Percentiles rank a stretch among this genome's conserved stretches.
phyloP scores from a whole-genome alignment of 1,140 invertebrate species.

The Bombus impatiens region DNA sequence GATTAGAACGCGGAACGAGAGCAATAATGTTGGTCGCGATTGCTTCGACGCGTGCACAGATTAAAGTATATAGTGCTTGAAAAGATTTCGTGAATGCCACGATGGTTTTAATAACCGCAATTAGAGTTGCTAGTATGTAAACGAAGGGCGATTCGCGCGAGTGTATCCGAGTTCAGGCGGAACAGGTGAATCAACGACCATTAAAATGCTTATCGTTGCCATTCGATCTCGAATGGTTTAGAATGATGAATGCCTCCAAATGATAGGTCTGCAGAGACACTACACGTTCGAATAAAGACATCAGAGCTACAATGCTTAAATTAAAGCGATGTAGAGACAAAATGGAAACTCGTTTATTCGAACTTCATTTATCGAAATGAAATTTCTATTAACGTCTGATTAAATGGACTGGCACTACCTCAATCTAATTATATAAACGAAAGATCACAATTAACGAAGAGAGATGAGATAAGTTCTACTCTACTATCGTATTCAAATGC shows the following conservation, averaged over 20 bases:
- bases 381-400: too few species aligned
- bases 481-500: too few species aligned
- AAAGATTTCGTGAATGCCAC: not conserved
- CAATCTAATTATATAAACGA: too few species aligned
- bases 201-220: slow-evolving; percentile 25
- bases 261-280: not conserved
- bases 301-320: not conserved
- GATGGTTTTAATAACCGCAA: slow-evolving; percentile 15
- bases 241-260: not conserved
- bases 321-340: too few species aligned
- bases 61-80: not conserved
- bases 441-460: too few species aligned
- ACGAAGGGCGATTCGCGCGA: slow-evolving; percentile 5
- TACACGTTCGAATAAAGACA: not conserved
- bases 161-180: not conserved
- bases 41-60: not conserved
- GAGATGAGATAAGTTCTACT: too few species aligned
- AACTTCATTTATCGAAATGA: too few species aligned
- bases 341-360: too few species aligned
- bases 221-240: not conserved
- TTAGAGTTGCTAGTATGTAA: slow-evolving; percentile 5
- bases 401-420: too few species aligned
- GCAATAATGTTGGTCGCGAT: not conserved
- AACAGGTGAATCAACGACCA: not conserved
- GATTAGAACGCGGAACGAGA: not conserved